Conservation (phyloP, 2,113 vertebrate genomes). For the Semicossyphus pulcher region DNA sequence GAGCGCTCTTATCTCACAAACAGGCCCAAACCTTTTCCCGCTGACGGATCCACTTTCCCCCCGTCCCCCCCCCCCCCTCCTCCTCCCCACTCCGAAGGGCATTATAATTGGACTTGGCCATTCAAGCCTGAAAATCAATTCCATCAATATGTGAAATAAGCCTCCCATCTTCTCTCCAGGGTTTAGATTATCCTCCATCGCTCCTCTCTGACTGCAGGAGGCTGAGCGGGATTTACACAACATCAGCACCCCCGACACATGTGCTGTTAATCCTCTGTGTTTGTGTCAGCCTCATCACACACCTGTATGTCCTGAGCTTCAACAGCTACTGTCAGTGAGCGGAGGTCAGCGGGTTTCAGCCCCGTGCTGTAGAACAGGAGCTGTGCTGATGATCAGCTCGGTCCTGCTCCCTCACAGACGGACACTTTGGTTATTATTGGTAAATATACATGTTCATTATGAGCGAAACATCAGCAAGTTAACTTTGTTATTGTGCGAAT, state of each 20-base stretch:
- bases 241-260: not conserved
- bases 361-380: no score
- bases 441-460: no score
- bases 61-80: not conserved
- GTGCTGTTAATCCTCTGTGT: slow-evolving; percentile 1
- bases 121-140: slow-evolving; percentile 57
- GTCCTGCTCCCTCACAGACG: no score
- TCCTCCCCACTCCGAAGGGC: slow-evolving; percentile 13
- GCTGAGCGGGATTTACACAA: not conserved
- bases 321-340: no score
- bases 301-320: not conserved
- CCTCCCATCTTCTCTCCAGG: slow-evolving; percentile 9
- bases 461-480: no score
- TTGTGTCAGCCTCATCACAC: not conserved
- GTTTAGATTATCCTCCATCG: slow-evolving; percentile 42
- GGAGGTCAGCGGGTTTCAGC: no score
- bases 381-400: no score
- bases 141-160: slow-evolving; percentile 58
- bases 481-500: no score
- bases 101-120: slow-evolving; percentile 53
- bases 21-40: slow-evolving; percentile 14
- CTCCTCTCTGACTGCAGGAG: not conserved
- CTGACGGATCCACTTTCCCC: slow-evolving; percentile 42
- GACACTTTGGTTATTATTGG: no score
- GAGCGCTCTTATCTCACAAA: slow-evolving; percentile 17